Base-by-base conservation (phyloP, 1,140 invertebrate species). In the Augochlora pura region DNA sequence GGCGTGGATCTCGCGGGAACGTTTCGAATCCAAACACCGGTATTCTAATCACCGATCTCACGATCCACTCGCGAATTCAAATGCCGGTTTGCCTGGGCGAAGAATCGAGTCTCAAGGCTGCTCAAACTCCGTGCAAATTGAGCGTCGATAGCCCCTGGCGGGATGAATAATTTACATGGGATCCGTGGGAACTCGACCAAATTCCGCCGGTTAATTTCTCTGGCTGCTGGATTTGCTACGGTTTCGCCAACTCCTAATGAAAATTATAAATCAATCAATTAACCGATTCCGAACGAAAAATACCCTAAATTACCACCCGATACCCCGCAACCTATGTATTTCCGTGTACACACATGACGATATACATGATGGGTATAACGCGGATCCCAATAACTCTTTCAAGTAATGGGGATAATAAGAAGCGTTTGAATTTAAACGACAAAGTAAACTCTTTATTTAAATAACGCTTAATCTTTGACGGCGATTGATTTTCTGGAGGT, bases 91-190 rank as follows among this genome's bases (percentile, higher is more conserved):
- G 64, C 52, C 32, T 25, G 18, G 59, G 49, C 46, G 54, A 82
- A 78, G 84, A 85, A 82, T 81, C 72, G 68, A 82, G 78, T 84
- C 79, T 81, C 82, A 78, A 68, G 79, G 84, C 70, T 78, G 75
- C 83, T 75, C 79, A 74, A 85, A 75, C 74, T 82, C 65, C n/a
- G 83, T 78, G 84, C 70, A 82, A 85, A 85, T 82, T 78, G 72
- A 69, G 80, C 74, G 83, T 67, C 75, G 83, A 85, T 85, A 65
- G 84, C 84, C 74, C 72, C 66, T 57, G 74, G 83, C 78, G 69
- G 60, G 54, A 82, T 78, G 84, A 85, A 85, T 85, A 85, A 85
- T 85, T 85, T 85, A 62, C 79, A 78, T 81, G 70, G 60, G 63
- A 77, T 85, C 70, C 78, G 65, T 65, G 77, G 65, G 60, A 73